phyloP scores from a whole-genome alignment of 2,113 vertebrate genomes.

The Conger conger region DNA sequence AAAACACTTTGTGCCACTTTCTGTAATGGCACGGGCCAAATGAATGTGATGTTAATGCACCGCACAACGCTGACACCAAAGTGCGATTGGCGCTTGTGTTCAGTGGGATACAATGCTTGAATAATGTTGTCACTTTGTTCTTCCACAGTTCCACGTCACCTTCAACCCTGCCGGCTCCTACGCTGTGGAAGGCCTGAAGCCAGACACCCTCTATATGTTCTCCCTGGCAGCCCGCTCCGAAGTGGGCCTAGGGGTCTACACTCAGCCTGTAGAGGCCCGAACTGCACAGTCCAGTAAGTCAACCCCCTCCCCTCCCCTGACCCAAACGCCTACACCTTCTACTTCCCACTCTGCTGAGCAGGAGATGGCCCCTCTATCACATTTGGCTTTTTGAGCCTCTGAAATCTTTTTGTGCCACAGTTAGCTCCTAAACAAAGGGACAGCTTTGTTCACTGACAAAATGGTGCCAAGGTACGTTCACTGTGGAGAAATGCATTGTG shows the following conservation, averaged over 20 bases:
- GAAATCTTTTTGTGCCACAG: background rate
- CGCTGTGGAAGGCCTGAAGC: constrained; percentile 87
- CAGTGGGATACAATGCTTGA: too few relatives aligned
- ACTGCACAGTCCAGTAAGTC: constrained; percentile 94
- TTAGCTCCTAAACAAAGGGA: constrained; percentile 19
- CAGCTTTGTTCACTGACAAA: constrained; percentile 16
- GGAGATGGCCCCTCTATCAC: background rate
- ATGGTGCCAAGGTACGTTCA: constrained; percentile 17
- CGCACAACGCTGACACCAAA: too few relatives aligned
- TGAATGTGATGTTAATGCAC: too few relatives aligned
- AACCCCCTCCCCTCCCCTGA: background rate
- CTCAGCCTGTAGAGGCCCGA: constrained; percentile 76
- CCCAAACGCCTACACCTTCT: background rate
- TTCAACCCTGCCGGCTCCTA: constrained; percentile 83
- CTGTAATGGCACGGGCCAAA: too few relatives aligned
- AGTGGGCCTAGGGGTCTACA: constrained; percentile 87
- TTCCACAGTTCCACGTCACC: constrained; percentile 75
- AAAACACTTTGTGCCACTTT: too few relatives aligned
- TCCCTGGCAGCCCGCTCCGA: constrained; percentile 86
- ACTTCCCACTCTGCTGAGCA: background rate
- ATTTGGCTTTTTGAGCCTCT: background rate
- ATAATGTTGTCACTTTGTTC: constrained; percentile 14
- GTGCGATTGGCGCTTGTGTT: too few relatives aligned
- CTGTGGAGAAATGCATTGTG: background rate
- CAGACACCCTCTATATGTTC: constrained; percentile 86